Evolutionary conservation across 1,140 invertebrate species (phyloP).

Genomic region (Anastrepha ludens): DNA sequence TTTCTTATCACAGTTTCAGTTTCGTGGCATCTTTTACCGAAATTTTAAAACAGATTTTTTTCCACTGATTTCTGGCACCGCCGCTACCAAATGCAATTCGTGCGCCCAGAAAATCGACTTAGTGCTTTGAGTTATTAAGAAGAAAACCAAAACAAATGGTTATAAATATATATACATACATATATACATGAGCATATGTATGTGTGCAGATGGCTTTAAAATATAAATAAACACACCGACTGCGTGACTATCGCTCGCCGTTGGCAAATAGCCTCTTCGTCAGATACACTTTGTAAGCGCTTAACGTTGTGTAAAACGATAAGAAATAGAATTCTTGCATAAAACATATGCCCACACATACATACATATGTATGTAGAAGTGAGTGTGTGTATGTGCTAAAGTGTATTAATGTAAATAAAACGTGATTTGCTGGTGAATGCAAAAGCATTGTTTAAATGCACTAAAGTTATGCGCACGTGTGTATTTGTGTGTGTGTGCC

Average conservation of each 20-base stretch:
- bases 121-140: slow-evolving; percentile 23
- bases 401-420: slow-evolving; percentile 25
- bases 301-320: not conserved
- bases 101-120: not conserved
- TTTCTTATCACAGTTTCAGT: no score
- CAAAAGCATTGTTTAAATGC: not conserved
- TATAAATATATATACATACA: not conserved
- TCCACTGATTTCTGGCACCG: not conserved
- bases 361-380: not conserved
- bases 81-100: not conserved
- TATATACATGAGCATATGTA: not conserved
- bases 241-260: slow-evolving; percentile 10
- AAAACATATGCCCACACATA: not conserved
- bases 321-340: not conserved
- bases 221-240: slow-evolving; percentile 46
- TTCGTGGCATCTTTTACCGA: no score
- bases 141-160: not conserved
- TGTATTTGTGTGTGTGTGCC: not conserved
- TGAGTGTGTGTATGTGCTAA: not conserved
- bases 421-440: slow-evolving; percentile 42
- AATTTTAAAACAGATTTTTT: no score
- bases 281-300: slow-evolving; percentile 31
- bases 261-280: not conserved
- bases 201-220: not conserved
- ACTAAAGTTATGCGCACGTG: not conserved